Base-by-base conservation (phyloP, 64 coral and sea anemone genomes). In the Pocillopora verrucosa region DNA sequence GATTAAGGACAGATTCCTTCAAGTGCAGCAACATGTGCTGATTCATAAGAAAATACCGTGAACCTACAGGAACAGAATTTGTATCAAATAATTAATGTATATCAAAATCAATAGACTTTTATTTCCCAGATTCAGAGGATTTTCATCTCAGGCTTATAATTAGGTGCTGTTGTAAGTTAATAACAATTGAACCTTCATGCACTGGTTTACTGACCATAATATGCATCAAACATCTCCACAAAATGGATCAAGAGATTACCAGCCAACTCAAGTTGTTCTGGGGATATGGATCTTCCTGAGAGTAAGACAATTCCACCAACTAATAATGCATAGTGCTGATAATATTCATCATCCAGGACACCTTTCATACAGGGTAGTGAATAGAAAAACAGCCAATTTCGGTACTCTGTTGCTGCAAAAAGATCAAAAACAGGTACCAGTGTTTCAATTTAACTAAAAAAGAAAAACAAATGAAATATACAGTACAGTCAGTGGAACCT, bases 321-420 rank as follows among this genome's bases (percentile, higher is more conserved):
- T 56, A 77, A 20, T 45, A 77, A 77, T 16, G 75, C 41, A 77
- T 77, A 77, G 37, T 77, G 75, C 88, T 89, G 60, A 61, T 57
- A 89, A 15, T 68, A 80, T 41, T 89, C 88, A 17, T 89, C 88
- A 67, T 30, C 30, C 30, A 89, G 60, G 59, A 89, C n/a, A 78
- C 19, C 88, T 72, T 89, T 89, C 76, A 80, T 89, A 72, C 88
- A 89, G 10, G 88, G 88, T 24, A 80, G 88, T 57, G 88, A 89
- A 37, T 80, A 89, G n/a, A 67, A 89, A 38, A 80, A 80, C 2
- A 80, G 75, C 88, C 77, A 89, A 45, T 89, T 89, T 57, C 88
- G 19, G 22, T 24, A 88, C 35, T 88, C 86, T 26, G 86, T 76
- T 2, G 86, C 70, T 88, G 70, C 41, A 51, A 30, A 30, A 30